Conservation (phyloP, 92 coral and sea anemone genomes). For the Siderastrea radians region DNA sequence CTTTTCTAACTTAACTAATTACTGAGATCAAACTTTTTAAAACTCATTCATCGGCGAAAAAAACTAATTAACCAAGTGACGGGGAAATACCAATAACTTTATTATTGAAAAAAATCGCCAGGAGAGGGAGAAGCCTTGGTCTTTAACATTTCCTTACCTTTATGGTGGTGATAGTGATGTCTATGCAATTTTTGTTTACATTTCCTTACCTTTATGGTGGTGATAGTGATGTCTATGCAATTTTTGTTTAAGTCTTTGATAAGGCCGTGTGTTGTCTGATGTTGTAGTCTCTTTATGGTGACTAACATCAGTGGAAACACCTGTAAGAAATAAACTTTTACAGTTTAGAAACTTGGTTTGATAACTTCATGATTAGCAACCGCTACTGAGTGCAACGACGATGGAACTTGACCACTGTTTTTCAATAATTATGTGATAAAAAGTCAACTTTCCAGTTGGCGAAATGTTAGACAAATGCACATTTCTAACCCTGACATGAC, state of each 20-base stretch:
- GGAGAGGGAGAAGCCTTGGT: too few species aligned
- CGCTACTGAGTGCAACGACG: too few species aligned
- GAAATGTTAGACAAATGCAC: too few species aligned
- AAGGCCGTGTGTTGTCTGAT: neutral
- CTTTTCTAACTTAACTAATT: too few species aligned
- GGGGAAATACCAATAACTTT: too few species aligned
- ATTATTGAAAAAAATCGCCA: too few species aligned
- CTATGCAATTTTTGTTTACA: constrained; percentile 11
- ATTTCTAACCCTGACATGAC: neutral
- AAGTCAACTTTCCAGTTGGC: too few species aligned
- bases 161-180: constrained; percentile 28
- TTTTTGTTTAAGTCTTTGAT: constrained; percentile 24
- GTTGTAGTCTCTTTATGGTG: neutral
- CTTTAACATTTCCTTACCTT: neutral
- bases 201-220: neutral
- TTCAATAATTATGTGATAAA: too few species aligned
- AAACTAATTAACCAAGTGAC: too few species aligned
- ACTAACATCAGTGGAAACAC: neutral
- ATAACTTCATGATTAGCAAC: neutral
- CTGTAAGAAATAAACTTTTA: neutral
- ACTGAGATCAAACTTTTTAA: too few species aligned
- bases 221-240: constrained; percentile 31
- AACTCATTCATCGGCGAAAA: too few species aligned
- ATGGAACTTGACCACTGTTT: too few species aligned
- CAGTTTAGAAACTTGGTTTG: neutral